Conservation (phyloP, 2,113 vertebrate species). For the Gambusia affinis region DNA sequence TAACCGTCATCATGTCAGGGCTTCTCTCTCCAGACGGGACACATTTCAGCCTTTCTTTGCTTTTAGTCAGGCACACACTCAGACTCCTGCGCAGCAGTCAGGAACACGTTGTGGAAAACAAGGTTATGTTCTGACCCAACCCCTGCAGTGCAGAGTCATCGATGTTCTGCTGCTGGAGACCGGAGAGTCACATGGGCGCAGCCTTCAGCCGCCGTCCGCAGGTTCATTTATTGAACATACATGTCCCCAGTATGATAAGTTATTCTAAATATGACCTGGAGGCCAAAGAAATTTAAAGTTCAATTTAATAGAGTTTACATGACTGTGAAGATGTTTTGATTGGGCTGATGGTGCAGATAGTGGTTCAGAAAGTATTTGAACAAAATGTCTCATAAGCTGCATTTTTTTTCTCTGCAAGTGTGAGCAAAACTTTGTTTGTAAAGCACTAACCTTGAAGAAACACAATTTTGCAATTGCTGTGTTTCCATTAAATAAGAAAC, state of each 20-base stretch:
- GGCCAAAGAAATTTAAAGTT: no score
- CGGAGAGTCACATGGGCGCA: conserved; percentile 67
- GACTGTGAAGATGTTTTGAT: no score
- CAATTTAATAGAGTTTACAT: no score
- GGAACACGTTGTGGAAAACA: conserved; percentile 64
- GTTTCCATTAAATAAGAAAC: no score
- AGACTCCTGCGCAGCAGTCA: conserved; percentile 31
- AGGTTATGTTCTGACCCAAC: conserved; percentile 72
- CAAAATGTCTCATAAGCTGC: not conserved
- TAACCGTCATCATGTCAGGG: not conserved
- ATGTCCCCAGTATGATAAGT: conserved; percentile 55
- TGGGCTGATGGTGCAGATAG: no score
- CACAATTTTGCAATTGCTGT: no score
- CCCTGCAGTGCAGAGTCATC: conserved; percentile 57
- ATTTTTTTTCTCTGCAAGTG: no score
- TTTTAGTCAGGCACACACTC: conserved; percentile 30
- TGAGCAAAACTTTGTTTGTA: no score
- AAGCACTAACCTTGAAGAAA: no score
- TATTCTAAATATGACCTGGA: no score
- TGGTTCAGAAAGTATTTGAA: no score
- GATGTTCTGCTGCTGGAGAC: conserved; percentile 39
- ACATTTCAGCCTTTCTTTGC: conserved; percentile 22
- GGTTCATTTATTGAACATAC: conserved; percentile 69
- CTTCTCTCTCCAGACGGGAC: conserved; percentile 12
- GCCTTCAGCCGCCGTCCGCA: conserved; percentile 52